Evolutionary conservation across 2,888 invertebrate species (phyloP).

Genomic region (Branchipolynoe longqiensis): DNA sequence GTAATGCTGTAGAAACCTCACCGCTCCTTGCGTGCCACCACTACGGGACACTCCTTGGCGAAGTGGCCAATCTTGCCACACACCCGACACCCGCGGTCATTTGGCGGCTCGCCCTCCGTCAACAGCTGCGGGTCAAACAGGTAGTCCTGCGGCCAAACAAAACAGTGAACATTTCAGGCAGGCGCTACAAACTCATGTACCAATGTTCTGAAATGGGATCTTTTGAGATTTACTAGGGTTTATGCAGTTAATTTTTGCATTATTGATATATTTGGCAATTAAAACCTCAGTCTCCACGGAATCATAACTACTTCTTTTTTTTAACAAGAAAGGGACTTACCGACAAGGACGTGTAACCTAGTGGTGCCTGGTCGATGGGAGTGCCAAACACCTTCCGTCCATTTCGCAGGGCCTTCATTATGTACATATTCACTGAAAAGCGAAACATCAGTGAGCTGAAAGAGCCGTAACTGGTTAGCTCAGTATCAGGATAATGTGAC

Average conservation of each 20-base stretch:
- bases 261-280: too few species aligned
- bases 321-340: slow-evolving; percentile 57
- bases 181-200: too few species aligned
- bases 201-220: too few species aligned
- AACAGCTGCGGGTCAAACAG: slow-evolving; percentile 81
- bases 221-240: too few species aligned
- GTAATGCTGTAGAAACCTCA: neutral
- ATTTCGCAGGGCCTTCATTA: slow-evolving; percentile 81
- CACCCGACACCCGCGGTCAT: slow-evolving; percentile 83
- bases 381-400: slow-evolving; percentile 81
- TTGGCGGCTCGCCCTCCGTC: slow-evolving; percentile 82
- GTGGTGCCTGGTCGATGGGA: slow-evolving; percentile 67
- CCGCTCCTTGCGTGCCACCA: slow-evolving; percentile 54
- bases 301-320: too few species aligned
- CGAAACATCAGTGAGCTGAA: too few species aligned
- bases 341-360: slow-evolving; percentile 57
- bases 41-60: slow-evolving; percentile 81
- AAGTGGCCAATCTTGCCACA: slow-evolving; percentile 85
- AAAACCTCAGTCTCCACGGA: too few species aligned
- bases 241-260: too few species aligned
- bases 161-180: too few species aligned
- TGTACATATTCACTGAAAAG: slow-evolving; percentile 83
- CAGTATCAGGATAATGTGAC: too few species aligned
- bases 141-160: slow-evolving; percentile 81
- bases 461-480: too few species aligned